Conservation (phyloP, 2,113 vertebrate genomes). For the Hypocryptadius cinnamomeus region DNA sequence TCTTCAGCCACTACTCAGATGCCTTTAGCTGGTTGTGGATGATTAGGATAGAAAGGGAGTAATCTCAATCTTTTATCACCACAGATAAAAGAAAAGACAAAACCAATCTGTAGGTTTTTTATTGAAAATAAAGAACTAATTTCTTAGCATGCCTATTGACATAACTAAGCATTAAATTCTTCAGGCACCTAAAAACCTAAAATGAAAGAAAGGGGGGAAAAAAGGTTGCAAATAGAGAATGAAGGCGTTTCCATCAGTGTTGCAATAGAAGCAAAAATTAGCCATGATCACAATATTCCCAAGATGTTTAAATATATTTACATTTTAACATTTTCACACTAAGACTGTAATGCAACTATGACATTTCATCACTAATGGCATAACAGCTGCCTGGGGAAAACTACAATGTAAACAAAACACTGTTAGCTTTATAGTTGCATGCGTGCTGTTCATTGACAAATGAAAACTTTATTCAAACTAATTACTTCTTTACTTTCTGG, state of each 20-base stretch:
- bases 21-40: not conserved
- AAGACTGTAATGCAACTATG: not conserved
- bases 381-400: not conserved
- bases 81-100: too few relatives aligned
- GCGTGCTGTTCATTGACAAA: not conserved
- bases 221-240: not conserved
- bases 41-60: not conserved
- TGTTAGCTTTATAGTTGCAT: not conserved
- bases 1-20: not conserved
- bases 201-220: not conserved
- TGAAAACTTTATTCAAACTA: constrained; percentile 6
- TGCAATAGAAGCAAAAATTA: not conserved
- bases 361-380: not conserved
- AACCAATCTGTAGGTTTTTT: not conserved
- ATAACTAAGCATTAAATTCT: not conserved
- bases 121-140: not conserved
- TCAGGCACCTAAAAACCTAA: not conserved
- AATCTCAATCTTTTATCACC: not conserved
- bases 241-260: not conserved
- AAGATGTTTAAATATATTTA: not conserved
- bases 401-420: not conserved
- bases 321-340: not conserved
- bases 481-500: not conserved
- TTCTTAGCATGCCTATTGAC: not conserved
- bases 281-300: not conserved